Conservation (phyloP, 2,797 vertebrate species). For the Hybognathus amarus region DNA sequence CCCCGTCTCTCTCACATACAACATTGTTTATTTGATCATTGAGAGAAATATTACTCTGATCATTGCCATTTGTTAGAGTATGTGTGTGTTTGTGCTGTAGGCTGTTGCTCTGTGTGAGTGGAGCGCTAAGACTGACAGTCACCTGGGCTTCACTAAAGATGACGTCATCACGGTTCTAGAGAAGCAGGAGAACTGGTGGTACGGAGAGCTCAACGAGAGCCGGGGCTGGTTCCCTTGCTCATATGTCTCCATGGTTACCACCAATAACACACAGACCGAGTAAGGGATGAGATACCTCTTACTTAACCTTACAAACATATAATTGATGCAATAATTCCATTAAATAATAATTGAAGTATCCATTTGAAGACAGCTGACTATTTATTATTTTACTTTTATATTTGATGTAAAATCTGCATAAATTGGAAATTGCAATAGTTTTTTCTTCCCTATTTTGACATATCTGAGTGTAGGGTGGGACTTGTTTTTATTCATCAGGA, state of each 20-base stretch:
- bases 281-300: conserved; percentile 59
- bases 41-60: neutral
- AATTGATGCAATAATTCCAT: neutral
- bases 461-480: neutral
- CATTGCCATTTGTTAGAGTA: neutral
- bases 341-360: neutral
- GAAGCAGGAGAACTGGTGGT: conserved; percentile 98
- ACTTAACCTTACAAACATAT: neutral
- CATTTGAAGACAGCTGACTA: neutral
- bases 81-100: conserved; percentile 64
- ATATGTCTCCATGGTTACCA: conserved; percentile 87
- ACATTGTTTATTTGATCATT: neutral
- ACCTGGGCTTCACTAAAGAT: conserved; percentile 96
- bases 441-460: neutral
- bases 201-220: conserved; percentile 88
- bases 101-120: conserved; percentile 95
- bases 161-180: conserved; percentile 93
- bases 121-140: conserved; percentile 95
- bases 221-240: conserved; percentile 97
- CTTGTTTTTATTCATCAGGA: neutral
- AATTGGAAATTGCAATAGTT: neutral
- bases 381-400: neutral
- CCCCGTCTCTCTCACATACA: neutral
- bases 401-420: neutral
- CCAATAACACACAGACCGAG: conserved; percentile 69